Evolutionary conservation across 2,113 vertebrate species (phyloP).

Genomic region (Kryptolebias marmoratus): DNA sequence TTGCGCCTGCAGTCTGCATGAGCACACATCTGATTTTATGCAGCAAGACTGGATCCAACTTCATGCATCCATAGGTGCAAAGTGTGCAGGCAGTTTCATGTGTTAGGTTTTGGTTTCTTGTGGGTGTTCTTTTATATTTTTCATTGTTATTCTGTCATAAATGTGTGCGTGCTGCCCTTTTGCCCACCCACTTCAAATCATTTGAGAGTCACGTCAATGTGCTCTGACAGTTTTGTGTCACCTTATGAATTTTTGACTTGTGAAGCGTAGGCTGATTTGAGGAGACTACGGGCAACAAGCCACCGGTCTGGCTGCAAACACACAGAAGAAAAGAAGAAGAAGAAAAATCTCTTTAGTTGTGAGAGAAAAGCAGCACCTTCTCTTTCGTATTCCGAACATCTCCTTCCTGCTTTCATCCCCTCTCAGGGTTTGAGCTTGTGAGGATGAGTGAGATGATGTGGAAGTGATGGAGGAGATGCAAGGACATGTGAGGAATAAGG

Average conservation of each 20-base stretch:
- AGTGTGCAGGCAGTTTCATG: conserved; percentile 4
- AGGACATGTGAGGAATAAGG: conserved; percentile 35
- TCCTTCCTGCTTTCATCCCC: conserved; percentile 35
- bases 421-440: conserved; percentile 52
- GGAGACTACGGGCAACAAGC: conserved; percentile 58
- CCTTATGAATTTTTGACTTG: conserved; percentile 73
- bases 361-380: conserved; percentile 13
- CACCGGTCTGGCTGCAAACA: conserved; percentile 58
- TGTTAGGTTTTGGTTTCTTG: not conserved
- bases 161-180: conserved; percentile 11
- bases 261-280: conserved; percentile 69
- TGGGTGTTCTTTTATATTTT: not conserved
- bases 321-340: conserved; percentile 3
- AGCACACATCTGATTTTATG: not conserved
- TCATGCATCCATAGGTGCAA: not conserved
- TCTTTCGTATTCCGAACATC: conserved; percentile 40
- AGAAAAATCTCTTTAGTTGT: conserved; percentile 29
- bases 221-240: conserved; percentile 76
- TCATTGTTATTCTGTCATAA: not conserved
- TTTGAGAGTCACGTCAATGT: conserved; percentile 61
- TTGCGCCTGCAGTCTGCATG: not conserved
- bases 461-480: conserved; percentile 34
- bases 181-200: conserved; percentile 40
- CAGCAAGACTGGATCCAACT: no score
- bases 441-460: conserved; percentile 28